Conservation (phyloP, 2,797 vertebrate genomes). For the Onychomys leucogaster region DNA sequence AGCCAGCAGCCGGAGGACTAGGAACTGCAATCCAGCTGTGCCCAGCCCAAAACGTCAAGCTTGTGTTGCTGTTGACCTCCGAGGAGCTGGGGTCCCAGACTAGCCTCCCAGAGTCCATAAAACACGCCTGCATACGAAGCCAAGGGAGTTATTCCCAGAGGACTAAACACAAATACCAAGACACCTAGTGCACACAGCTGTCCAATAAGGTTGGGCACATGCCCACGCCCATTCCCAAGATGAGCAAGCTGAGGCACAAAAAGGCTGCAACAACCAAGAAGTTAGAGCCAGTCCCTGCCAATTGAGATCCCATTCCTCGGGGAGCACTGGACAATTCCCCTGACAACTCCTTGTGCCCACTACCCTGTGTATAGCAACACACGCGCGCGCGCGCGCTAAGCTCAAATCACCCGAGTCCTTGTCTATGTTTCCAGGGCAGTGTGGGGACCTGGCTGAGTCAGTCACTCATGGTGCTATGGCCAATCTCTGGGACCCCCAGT, state of each 20-base stretch:
- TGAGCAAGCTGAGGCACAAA: not conserved
- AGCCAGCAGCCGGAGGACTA: not conserved
- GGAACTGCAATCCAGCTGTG: not conserved
- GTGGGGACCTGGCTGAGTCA: rapidly evolving
- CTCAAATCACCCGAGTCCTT: not conserved
- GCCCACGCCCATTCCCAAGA: not conserved
- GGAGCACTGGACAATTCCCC: not conserved
- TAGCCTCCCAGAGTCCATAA: not conserved
- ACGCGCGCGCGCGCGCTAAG: not conserved
- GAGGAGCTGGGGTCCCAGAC: not conserved
- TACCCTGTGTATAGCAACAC: not conserved
- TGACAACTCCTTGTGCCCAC: not conserved
- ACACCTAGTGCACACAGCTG: not conserved
- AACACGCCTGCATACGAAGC: rapidly evolving
- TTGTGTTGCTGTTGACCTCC: not conserved
- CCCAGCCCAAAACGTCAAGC: not conserved
- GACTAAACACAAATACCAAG: not conserved
- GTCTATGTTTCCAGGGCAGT: not conserved
- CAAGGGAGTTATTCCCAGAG: not conserved
- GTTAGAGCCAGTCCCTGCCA: not conserved
- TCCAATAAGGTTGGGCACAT: rapidly evolving
- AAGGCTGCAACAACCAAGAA: not conserved
- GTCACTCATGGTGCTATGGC: rapidly evolving
- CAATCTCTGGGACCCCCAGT: not conserved
- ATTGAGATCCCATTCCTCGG: not conserved